These are phyloP conservation scores for Scaptodrosophila lebanonensis DNA, from an alignment of 1,140 invertebrate species.

Conservation along the genomic window DNA sequence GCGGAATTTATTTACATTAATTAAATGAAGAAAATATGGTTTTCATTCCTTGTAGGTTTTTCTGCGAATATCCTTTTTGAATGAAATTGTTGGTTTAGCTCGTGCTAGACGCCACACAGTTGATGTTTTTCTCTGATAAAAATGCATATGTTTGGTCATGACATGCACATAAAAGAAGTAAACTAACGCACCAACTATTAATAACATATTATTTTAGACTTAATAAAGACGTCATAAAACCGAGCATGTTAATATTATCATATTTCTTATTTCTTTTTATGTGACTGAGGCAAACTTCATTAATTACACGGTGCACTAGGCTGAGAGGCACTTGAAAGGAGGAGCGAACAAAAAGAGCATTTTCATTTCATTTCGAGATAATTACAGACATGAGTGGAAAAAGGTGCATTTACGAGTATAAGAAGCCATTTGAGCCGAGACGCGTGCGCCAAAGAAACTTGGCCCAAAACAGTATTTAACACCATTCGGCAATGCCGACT, in stretches of 20 bases:
- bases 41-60: too few relatives aligned
- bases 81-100: too few relatives aligned
- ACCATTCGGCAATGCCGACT: slow-evolving; percentile 41
- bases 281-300: slow-evolving; percentile 45
- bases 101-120: too few relatives aligned
- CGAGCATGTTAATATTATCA: slow-evolving; percentile 1
- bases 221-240: neutral
- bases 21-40: too few relatives aligned
- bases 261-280: slow-evolving; percentile 8
- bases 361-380: slow-evolving; percentile 7
- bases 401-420: too few relatives aligned
- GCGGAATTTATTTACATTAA: too few relatives aligned
- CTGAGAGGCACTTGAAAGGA: slow-evolving; percentile 14
- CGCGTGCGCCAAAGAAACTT: slow-evolving; percentile 20
- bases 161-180: slow-evolving; percentile 4
- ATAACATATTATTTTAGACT: too few relatives aligned
- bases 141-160: too few relatives aligned
- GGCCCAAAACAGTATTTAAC: slow-evolving; percentile 32
- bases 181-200: slow-evolving; percentile 19
- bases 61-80: too few relatives aligned
- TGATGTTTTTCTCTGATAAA: too few relatives aligned
- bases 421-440: slow-evolving; percentile 4
- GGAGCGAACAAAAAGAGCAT: slow-evolving; percentile 33
- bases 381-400: too few relatives aligned
- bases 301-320: slow-evolving; percentile 47